Evolutionary conservation across 2,113 vertebrate genomes (phyloP).

Genomic region (Brachyhypopomus gauderio): DNA sequence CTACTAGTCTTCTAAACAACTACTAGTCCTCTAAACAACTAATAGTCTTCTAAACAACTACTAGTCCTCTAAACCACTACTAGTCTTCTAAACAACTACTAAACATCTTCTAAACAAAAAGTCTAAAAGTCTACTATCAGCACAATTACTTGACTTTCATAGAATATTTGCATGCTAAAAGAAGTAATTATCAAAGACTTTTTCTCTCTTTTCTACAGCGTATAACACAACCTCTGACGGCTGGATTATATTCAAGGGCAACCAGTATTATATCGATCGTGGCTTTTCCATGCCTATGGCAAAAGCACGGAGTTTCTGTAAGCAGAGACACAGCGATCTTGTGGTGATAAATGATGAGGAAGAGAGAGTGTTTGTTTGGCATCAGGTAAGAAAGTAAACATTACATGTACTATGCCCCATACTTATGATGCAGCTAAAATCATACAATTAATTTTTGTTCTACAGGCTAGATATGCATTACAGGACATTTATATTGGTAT

Average conservation of each 20-base stretch:
- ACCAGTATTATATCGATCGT: conserved; percentile 82
- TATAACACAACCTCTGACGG: conserved; percentile 81
- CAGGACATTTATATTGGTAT: conserved; percentile 83
- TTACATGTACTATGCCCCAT: not conserved
- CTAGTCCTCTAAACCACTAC: not conserved
- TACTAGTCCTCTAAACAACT: not conserved
- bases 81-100: no score
- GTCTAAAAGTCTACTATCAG: no score
- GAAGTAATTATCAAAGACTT: not conserved
- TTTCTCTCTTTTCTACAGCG: conserved; percentile 65
- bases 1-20: not conserved
- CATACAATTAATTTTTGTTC: conserved; percentile 5
- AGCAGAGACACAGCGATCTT: conserved; percentile 82
- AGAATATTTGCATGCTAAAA: not conserved
- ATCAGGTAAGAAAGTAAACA: conserved; percentile 74
- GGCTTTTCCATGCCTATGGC: conserved; percentile 72
- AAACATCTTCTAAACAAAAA: no score
- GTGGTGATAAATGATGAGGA: conserved; percentile 77
- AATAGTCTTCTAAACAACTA: no score
- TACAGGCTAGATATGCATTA: conserved; percentile 69
- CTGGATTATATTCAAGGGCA: conserved; percentile 80
- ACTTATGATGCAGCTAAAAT: not conserved
- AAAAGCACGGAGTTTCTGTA: conserved; percentile 80
- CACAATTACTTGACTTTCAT: not conserved
- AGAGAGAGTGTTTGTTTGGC: conserved; percentile 87